A percentile compares a stretch with the other conserved stretches of the same genome.
Conservation (phyloP, 2,113 vertebrate genomes). For the Gobiocypris rarus region DNA sequence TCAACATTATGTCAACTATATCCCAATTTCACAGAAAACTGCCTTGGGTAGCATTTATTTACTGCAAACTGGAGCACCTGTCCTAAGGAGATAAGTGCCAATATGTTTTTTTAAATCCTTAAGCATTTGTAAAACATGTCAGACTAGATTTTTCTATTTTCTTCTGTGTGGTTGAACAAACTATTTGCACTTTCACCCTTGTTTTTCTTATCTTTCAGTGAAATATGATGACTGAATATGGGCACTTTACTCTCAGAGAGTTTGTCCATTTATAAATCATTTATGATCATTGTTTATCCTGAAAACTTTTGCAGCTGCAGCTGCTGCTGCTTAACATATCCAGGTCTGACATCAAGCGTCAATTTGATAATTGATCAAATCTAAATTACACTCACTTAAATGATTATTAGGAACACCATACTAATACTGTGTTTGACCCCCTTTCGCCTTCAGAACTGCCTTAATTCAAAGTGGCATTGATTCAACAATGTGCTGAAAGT, state of each 20-base stretch:
- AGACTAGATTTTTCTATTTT: slow-evolving; percentile 31
- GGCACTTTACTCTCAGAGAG: background rate
- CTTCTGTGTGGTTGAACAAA: slow-evolving; percentile 19
- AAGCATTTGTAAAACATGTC: slow-evolving; percentile 40
- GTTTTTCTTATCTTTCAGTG: slow-evolving; percentile 4
- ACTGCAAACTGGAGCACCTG: slow-evolving; percentile 45
- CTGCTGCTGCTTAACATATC: background rate
- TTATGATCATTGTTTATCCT: background rate
- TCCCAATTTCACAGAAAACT: slow-evolving; percentile 51
- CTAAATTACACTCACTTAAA: no score
- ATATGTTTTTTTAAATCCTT: slow-evolving; percentile 35
- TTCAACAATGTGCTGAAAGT: no score
- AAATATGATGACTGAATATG: background rate
- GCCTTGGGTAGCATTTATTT: slow-evolving; percentile 48
- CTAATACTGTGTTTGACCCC: no score
- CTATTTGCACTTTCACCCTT: background rate
- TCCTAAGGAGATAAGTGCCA: slow-evolving; percentile 50
- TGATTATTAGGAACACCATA: no score
- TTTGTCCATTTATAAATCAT: slow-evolving; percentile 5
- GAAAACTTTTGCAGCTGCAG: background rate
- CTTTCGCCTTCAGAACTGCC: no score
- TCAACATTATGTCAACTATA: slow-evolving; percentile 19
- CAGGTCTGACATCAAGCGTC: background rate
- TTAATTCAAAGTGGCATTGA: no score
- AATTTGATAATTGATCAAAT: slow-evolving; percentile 5